A percentile compares a stretch with the other conserved stretches of the same genome.
Conservation (phyloP, 2,797 vertebrate species). For the Lerista edwardsae region DNA sequence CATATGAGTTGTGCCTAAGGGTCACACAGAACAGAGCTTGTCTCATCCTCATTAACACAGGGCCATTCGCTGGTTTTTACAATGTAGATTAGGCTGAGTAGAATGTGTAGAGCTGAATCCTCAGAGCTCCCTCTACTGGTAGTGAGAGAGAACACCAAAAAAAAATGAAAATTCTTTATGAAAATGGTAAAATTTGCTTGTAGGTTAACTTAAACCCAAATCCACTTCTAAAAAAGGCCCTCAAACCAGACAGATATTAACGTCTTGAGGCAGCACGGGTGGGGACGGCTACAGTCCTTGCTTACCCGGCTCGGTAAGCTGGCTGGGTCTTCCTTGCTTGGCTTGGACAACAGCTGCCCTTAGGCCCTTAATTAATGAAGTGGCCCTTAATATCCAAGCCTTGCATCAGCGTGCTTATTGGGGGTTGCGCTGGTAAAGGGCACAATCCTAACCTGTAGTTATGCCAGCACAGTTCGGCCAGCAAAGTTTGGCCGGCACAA, state of each 20-base stretch:
- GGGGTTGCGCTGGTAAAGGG: no score
- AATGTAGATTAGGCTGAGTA: background rate
- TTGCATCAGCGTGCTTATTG: no score
- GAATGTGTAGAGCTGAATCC: slow-evolving; percentile 48
- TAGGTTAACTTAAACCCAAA: background rate
- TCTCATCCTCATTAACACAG: background rate
- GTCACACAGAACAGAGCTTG: background rate
- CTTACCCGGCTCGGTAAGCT: no score
- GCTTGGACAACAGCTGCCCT: no score
- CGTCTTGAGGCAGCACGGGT: no score
- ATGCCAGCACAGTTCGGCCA: no score
- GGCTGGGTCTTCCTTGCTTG: no score
- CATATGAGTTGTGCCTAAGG: background rate
- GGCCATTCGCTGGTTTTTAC: background rate
- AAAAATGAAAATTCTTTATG: slow-evolving; percentile 7
- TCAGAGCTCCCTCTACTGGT: slow-evolving; percentile 80
- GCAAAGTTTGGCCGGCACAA: no score
- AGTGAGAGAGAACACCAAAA: slow-evolving; percentile 46
- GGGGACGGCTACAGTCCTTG: no score
- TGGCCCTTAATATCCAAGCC: no score
- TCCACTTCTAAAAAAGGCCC: background rate
- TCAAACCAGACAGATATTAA: background rate
- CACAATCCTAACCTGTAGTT: no score
- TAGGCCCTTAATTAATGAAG: no score
- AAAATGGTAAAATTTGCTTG: background rate